A percentile compares a stretch with the other conserved stretches of the same genome.
Evolutionary conservation across 2,888 invertebrate species (phyloP).

Genomic region (Drosophila quinaria): DNA sequence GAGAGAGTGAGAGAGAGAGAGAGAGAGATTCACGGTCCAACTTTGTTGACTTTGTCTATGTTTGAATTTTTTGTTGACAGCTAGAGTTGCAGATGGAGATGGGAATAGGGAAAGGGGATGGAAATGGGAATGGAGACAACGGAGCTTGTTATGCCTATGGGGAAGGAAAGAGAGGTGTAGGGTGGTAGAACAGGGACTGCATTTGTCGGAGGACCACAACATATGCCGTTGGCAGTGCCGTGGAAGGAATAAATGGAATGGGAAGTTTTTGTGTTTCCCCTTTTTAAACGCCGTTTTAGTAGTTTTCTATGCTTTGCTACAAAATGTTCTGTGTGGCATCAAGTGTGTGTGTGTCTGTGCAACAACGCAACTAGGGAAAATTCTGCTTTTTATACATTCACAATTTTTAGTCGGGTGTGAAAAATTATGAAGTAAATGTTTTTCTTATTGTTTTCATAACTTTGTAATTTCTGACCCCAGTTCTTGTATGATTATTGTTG

Average conservation of each 20-base stretch:
- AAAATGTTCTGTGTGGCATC: not conserved
- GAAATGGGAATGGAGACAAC: slow-evolving; percentile 5
- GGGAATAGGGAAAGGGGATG: slow-evolving; percentile 4
- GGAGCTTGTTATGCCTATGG: slow-evolving; percentile 15
- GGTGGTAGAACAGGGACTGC: not conserved
- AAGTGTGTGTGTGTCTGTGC: slow-evolving; percentile 12
- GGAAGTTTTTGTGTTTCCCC: slow-evolving; percentile 58
- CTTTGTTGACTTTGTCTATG: slow-evolving; percentile 78
- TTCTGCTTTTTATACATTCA: not conserved
- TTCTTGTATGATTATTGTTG: slow-evolving; percentile 5
- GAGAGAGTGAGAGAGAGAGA: not conserved
- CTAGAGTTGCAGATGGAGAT: slow-evolving; percentile 7
- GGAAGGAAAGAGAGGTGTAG: not conserved
- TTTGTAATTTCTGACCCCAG: slow-evolving; percentile 68
- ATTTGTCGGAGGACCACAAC: slow-evolving; percentile 33
- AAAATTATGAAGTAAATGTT: slow-evolving; percentile 78
- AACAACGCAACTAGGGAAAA: not conserved
- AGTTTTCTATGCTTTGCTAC: slow-evolving; percentile 50
- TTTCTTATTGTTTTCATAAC: slow-evolving; percentile 79
- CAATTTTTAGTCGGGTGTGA: slow-evolving; percentile 47
- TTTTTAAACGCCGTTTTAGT: slow-evolving; percentile 77
- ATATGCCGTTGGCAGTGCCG: slow-evolving; percentile 28
- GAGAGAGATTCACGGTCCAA: slow-evolving; percentile 25
- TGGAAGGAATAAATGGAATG: not conserved
- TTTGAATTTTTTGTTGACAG: slow-evolving; percentile 52